Evolutionary conservation across 2,888 invertebrate genomes (phyloP).

Genomic region (Iselma pallidipennis): DNA sequence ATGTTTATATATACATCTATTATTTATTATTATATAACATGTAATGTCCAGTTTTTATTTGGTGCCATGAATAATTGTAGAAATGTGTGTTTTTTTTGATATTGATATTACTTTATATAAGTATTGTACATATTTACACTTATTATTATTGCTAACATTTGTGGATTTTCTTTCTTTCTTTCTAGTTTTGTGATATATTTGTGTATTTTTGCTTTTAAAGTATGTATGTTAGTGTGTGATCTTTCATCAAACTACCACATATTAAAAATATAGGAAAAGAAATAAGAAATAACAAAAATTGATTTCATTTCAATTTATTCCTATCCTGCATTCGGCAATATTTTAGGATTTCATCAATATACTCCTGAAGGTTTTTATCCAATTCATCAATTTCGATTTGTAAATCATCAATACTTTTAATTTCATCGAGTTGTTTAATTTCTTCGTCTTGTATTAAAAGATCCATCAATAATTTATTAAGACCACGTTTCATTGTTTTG

Average conservation of each 20-base stretch:
- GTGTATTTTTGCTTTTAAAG: slow-evolving; percentile 29
- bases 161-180: slow-evolving; percentile 28
- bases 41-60: background rate
- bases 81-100: slow-evolving; percentile 1
- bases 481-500: too few species aligned
- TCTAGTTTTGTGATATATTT: slow-evolving; percentile 29
- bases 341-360: background rate
- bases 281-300: background rate
- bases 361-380: background rate
- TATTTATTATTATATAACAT: slow-evolving; percentile 1
- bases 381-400: background rate
- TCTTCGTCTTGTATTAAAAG: background rate
- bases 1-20: slow-evolving; percentile 6
- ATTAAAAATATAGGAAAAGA: too few species aligned
- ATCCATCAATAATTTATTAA: background rate
- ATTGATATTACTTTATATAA: background rate
- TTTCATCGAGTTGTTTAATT: background rate
- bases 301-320: background rate
- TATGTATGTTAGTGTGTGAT: slow-evolving; percentile 44
- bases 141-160: slow-evolving; percentile 12
- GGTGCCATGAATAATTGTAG: slow-evolving; percentile 8
- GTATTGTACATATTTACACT: slow-evolving; percentile 5
- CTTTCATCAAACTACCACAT: background rate
- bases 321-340: background rate
- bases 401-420: background rate